These are phyloP conservation scores for Baccha elongata DNA, from an alignment of 2,888 invertebrate genomes.

Conservation along the genomic window DNA sequence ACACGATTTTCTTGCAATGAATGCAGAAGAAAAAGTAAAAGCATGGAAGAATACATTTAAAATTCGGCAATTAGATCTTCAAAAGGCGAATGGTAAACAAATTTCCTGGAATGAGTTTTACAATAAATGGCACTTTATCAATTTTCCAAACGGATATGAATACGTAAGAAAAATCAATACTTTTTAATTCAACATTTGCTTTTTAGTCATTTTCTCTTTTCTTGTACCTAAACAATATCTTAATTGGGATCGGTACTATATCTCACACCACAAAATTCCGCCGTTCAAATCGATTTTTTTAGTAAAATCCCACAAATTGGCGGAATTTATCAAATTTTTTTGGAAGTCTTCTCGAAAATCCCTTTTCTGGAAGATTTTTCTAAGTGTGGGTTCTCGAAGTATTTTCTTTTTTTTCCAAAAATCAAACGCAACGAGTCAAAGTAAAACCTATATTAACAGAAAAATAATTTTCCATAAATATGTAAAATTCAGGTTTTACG, in stretches of 20 bases:
- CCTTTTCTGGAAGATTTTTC: too few species aligned
- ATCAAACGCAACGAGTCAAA: too few species aligned
- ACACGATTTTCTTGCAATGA: slow-evolving; percentile 1
- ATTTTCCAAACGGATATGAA: slow-evolving; percentile 1
- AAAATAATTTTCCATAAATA: too few species aligned
- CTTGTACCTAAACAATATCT: neutral
- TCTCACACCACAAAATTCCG: too few species aligned
- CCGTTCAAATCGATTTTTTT: too few species aligned
- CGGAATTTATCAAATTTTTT: too few species aligned
- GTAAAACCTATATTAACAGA: too few species aligned
- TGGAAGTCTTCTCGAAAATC: too few species aligned
- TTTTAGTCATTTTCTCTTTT: neutral
- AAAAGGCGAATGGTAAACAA: neutral
- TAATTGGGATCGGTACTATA: too few species aligned
- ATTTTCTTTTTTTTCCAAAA: too few species aligned
- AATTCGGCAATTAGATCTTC: neutral
- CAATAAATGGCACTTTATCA: slow-evolving; percentile 8
- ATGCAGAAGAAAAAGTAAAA: neutral
- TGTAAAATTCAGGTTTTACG: neutral
- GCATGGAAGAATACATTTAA: slow-evolving; percentile 5
- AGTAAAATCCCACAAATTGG: too few species aligned
- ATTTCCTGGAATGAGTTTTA: neutral
- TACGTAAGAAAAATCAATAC: slow-evolving; percentile 6
- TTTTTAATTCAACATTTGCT: neutral
- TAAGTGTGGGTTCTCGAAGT: too few species aligned